Base-by-base conservation (phyloP, 2,113 vertebrate genomes). In the Tenebrosternarchus preto region DNA sequence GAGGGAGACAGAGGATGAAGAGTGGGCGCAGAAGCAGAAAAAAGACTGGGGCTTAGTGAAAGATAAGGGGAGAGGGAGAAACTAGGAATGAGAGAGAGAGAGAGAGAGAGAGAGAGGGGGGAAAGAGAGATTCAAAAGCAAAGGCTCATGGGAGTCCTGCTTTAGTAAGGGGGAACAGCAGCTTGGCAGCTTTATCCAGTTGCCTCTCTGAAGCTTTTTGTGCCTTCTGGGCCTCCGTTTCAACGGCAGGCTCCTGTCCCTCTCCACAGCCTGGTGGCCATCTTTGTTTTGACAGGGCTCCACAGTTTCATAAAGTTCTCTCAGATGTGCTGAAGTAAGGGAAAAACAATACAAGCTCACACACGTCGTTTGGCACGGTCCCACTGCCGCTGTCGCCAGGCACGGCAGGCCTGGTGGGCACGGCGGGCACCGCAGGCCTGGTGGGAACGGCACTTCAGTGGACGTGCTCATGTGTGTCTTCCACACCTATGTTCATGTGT, bases 141-240 rank as follows among this genome's bases (percentile, higher is more conserved):
- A 93, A 90, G 90, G 94, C 94, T 94, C 94, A 95, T 96, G 94
- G 95, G 94, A 96, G 93, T 94, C 94, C 95, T 96, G 95, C 95
- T 97, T 96, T 92, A 94, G 36, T 46, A 9, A 46, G 39, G 8
- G 39, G 39, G 11, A 46, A 46, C 39, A 8, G 39, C 39, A 9
- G 39, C 36, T 7, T 36, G 36, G n/a, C n/a, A n/a, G n/a, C n/a
- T n/a, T n/a, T n/a, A n/a, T 36, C 36, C 36, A 46, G 39, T 46
- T 46, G 5, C 1, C 5, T 9, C 90, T 93, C 90, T 95, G 33
- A 95, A 95, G 96, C 95, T 94, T 88, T 46, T 46, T 46, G 1
- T 46, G 5, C 5, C 5, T 5, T 5, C 39, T 46, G 39, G 5
- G 39, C 39, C 39, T 46, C 39, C 11, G 39, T 46, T 46, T 46